These are phyloP conservation scores for Tetragnatha montana DNA, from an alignment of 2,888 invertebrate species.

Conservation along the genomic window DNA sequence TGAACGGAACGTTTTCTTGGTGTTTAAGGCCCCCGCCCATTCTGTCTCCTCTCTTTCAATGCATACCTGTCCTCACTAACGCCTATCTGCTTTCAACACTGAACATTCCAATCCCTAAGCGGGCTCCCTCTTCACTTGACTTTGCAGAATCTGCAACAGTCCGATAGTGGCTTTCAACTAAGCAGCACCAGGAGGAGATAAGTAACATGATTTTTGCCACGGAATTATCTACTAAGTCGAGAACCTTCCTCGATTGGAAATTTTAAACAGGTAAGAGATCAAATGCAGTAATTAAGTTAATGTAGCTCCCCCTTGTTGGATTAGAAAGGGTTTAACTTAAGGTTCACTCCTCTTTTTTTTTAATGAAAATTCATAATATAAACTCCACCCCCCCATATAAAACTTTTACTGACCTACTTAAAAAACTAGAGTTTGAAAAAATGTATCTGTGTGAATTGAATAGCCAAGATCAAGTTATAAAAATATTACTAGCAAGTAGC, in stretches of 20 bases:
- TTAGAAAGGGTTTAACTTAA: no score
- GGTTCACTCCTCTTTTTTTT: no score
- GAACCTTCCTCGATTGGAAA: background rate
- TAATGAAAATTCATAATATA: no score
- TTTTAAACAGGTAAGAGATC: background rate
- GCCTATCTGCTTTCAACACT: background rate
- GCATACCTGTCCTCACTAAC: background rate
- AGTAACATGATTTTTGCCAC: background rate
- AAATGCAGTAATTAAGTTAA: no score
- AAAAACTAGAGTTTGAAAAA: no score
- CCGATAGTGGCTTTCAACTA: background rate
- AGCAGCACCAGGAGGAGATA: background rate
- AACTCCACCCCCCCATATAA: no score
- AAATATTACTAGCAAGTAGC: no score
- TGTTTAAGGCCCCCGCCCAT: conserved; percentile 27
- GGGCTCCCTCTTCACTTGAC: background rate
- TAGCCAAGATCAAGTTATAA: no score
- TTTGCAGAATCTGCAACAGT: background rate
- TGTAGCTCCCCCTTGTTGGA: no score
- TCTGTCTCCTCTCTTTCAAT: conserved; percentile 10
- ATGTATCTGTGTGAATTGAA: no score
- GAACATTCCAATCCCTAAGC: background rate
- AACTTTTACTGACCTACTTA: no score
- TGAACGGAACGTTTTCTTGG: conserved; percentile 54
- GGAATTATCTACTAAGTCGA: background rate